A percentile compares a stretch with the other conserved stretches of the same genome.
Evolutionary conservation across 1,140 invertebrate species (phyloP).

Genomic region (Helicoverpa armigera): DNA sequence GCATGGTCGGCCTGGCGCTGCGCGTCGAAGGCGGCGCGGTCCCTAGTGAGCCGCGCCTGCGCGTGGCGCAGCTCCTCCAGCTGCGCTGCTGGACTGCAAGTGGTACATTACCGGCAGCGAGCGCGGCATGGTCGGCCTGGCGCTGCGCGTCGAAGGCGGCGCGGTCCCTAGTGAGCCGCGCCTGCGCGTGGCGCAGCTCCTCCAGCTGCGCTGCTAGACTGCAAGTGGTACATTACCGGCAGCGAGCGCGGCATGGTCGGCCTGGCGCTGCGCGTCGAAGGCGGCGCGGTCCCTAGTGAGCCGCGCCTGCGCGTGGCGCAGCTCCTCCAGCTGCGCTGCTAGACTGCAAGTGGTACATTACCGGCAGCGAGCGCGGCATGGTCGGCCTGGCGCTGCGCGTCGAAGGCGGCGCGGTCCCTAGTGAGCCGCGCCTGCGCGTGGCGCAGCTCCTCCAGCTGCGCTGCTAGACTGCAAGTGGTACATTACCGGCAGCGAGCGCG

Average conservation of each 20-base stretch:
- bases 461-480: slow-evolving; percentile 64
- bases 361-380: slow-evolving; percentile 46
- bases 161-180: too few relatives aligned
- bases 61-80: slow-evolving; percentile 91
- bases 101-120: not conserved
- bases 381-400: slow-evolving; percentile 70
- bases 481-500: slow-evolving; percentile 25
- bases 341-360: not conserved
- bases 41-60: slow-evolving; percentile 92
- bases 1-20: slow-evolving; percentile 61
- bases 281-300: slow-evolving; percentile 93
- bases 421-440: slow-evolving; percentile 93
- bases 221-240: not conserved
- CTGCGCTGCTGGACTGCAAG: slow-evolving; percentile 82
- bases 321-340: not conserved
- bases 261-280: slow-evolving; percentile 87
- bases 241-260: slow-evolving; percentile 55
- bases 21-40: slow-evolving; percentile 92
- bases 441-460: slow-evolving; percentile 90
- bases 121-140: too few relatives aligned
- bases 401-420: slow-evolving; percentile 93
- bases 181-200: too few relatives aligned
- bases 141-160: too few relatives aligned
- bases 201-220: not conserved
- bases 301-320: slow-evolving; percentile 90